Conservation (phyloP, 1,140 invertebrate genomes). For the Ceratosolen fusciceps region DNA sequence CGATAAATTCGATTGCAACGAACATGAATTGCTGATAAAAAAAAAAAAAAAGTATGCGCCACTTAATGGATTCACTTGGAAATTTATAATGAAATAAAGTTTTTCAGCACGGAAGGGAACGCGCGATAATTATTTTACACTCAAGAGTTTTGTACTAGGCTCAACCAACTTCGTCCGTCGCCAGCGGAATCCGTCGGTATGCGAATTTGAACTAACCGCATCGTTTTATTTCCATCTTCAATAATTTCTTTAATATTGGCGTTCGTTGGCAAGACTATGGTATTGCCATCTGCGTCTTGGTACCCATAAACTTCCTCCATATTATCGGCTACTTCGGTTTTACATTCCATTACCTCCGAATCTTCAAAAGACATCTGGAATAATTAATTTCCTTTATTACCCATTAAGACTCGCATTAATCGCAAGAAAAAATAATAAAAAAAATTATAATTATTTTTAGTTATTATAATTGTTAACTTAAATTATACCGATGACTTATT, state of each 20-base stretch:
- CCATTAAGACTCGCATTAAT: too few species aligned
- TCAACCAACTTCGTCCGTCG: conserved; percentile 65
- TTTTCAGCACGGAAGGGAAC: background rate
- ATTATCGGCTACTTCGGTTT: conserved; percentile 56
- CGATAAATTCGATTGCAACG: conserved; percentile 5
- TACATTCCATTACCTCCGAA: conserved; percentile 19
- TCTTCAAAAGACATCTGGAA: conserved; percentile 37
- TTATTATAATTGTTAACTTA: too few species aligned
- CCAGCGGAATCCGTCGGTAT: conserved; percentile 59
- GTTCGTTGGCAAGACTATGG: conserved; percentile 63
- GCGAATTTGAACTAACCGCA: conserved; percentile 67
- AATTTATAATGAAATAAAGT: conserved; percentile 5
- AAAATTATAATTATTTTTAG: too few species aligned
- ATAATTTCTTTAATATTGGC: conserved; percentile 62
- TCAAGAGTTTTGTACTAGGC: conserved; percentile 65
- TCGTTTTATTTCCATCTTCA: conserved; percentile 58
- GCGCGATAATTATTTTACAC: conserved; percentile 34
- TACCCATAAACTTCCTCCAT: conserved; percentile 65
- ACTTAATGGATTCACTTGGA: background rate
- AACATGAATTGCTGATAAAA: conserved; percentile 1
- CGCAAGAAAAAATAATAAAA: too few species aligned
- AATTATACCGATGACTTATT: too few species aligned
- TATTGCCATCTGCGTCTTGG: conserved; percentile 64
- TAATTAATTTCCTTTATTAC: background rate
- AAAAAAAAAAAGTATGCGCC: background rate